Conservation (phyloP, 2,113 vertebrate genomes). For the Aphyosemion australe region DNA sequence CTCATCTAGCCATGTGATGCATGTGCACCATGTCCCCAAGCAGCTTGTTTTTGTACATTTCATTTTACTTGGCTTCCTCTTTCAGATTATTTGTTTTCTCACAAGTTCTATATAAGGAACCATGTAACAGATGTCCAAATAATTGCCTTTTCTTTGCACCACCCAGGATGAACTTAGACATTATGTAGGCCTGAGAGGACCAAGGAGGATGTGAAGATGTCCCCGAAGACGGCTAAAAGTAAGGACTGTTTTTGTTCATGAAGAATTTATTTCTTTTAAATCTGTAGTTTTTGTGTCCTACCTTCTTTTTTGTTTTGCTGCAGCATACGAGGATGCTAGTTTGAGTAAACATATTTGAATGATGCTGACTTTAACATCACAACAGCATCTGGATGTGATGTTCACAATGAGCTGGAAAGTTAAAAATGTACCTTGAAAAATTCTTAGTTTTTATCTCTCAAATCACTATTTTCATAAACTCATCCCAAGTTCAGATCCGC, state of each 20-base stretch:
- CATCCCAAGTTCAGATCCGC: no score
- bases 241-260: slow-evolving; percentile 3
- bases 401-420: no score
- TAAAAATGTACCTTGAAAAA: not conserved
- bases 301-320: no score
- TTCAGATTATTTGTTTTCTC: not conserved
- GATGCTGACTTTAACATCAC: no score
- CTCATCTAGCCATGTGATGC: no score
- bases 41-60: no score
- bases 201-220: slow-evolving; percentile 73
- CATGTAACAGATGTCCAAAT: not conserved
- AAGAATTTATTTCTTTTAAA: not conserved
- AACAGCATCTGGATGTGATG: no score
- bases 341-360: no score
- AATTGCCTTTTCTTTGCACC: not conserved
- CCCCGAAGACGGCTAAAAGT: slow-evolving; percentile 71
- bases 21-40: no score
- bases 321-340: no score
- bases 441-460: not conserved
- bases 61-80: not conserved
- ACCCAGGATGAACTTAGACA: slow-evolving; percentile 53
- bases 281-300: not conserved
- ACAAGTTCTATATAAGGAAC: not conserved
- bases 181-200: slow-evolving; percentile 56
- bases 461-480: no score